Conservation (phyloP, 2,888 invertebrate genomes). For the Synergus umbraculus region DNA sequence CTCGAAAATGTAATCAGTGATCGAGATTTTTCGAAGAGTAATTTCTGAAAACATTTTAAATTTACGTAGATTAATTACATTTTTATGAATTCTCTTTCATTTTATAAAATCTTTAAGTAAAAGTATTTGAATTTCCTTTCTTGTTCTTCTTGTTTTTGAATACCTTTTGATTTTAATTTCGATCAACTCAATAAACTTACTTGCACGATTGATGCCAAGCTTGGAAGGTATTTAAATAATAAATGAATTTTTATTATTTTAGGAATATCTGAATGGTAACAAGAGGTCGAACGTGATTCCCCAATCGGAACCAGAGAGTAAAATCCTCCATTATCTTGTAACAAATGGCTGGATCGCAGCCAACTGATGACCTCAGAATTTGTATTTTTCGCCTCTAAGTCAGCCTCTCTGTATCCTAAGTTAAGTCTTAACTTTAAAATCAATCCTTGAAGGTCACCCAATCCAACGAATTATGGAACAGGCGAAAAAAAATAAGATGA, state of each 20-base stretch:
- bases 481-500: conserved; percentile 1
- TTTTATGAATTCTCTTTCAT: too few relatives aligned
- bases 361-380: conserved; percentile 62
- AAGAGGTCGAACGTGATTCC: conserved; percentile 74
- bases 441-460: conserved; percentile 25
- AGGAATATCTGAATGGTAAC: conserved; percentile 76
- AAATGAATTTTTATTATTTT: conserved; percentile 48
- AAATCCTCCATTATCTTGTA: conserved; percentile 80
- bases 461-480: conserved; percentile 28
- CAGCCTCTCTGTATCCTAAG: conserved; percentile 64
- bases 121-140: too few relatives aligned
- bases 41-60: too few relatives aligned
- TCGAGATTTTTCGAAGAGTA: too few relatives aligned
- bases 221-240: background rate
- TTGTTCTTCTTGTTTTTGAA: too few relatives aligned
- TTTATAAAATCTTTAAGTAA: too few relatives aligned
- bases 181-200: too few relatives aligned
- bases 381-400: conserved; percentile 65
- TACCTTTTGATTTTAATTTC: too few relatives aligned
- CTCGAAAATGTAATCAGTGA: too few relatives aligned
- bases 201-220: too few relatives aligned
- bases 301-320: conserved; percentile 79
- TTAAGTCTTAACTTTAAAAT: conserved; percentile 56
- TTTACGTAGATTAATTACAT: too few relatives aligned
- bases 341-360: conserved; percentile 80